phyloP scores from a whole-genome alignment of 2,888 invertebrate species.

The Branchipolynoe longqiensis region DNA sequence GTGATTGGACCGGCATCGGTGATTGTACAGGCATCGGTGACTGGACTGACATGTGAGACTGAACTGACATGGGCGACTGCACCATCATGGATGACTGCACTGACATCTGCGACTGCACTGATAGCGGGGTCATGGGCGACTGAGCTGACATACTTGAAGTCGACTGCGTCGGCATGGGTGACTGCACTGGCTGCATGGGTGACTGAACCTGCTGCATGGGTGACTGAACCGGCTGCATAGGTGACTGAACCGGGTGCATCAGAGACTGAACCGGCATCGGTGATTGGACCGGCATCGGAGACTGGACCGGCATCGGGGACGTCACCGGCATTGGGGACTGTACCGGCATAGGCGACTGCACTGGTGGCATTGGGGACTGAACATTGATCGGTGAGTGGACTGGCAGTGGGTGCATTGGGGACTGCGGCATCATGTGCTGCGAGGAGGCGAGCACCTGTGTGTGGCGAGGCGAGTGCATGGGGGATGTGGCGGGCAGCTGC shows the following conservation, averaged over 20 bases:
- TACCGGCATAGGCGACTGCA: slow-evolving; percentile 44
- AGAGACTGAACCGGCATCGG: slow-evolving; percentile 32
- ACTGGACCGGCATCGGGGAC: slow-evolving; percentile 48
- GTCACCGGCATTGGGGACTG: slow-evolving; percentile 48
- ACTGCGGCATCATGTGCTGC: slow-evolving; percentile 33
- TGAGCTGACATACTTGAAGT: slow-evolving; percentile 17
- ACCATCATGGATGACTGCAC: slow-evolving; percentile 15
- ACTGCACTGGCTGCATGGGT: slow-evolving; percentile 14
- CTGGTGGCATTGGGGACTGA: slow-evolving; percentile 9
- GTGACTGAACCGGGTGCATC: slow-evolving; percentile 26
- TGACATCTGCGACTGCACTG: slow-evolving; percentile 42
- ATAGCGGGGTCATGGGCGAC: slow-evolving; percentile 12
- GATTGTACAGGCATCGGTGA: slow-evolving; percentile 48
- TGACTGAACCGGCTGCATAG: slow-evolving; percentile 25
- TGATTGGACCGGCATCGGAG: slow-evolving; percentile 29
- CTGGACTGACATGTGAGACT: slow-evolving; percentile 63
- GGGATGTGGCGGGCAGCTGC: neutral
- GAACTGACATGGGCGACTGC: slow-evolving; percentile 54
- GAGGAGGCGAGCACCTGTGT: neutral
- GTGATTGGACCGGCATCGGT: slow-evolving; percentile 29
- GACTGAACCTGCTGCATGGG: slow-evolving; percentile 31
- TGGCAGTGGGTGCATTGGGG: neutral
- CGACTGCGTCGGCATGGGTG: slow-evolving; percentile 23
- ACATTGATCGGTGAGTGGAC: slow-evolving; percentile 18
- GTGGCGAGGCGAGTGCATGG: slow-evolving; percentile 18